Evolutionary conservation across 2,797 vertebrate genomes (phyloP).

Genomic region (Periophthalmus magnuspinnatus): DNA sequence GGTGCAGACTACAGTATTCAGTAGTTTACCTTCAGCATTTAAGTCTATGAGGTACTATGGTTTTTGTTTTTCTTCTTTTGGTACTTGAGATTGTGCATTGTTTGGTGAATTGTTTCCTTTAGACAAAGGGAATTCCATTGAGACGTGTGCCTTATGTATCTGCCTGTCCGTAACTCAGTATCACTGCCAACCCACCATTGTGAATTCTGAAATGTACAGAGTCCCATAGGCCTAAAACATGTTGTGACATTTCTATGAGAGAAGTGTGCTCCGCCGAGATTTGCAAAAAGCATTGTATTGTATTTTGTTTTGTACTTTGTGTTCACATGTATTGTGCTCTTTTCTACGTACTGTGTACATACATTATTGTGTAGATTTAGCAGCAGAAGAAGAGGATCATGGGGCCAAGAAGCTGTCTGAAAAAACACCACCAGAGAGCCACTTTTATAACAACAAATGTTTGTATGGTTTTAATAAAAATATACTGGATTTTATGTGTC

Average conservation of each 20-base stretch:
- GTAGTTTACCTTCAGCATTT: conserved; percentile 63
- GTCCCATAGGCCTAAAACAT: conserved; percentile 70
- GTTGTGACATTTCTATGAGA: conserved; percentile 69
- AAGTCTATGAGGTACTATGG: conserved; percentile 69
- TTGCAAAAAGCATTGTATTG: conserved; percentile 82
- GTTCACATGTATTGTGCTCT: conserved; percentile 79
- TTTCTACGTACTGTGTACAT: conserved; percentile 87
- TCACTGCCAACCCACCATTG: conserved; percentile 84
- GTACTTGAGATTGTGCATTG: conserved; percentile 70
- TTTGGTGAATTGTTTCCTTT: conserved; percentile 64
- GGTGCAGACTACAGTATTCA: conserved; percentile 63
- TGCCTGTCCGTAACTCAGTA: conserved; percentile 83
- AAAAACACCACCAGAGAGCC: conserved; percentile 85
- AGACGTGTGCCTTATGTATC: conserved; percentile 92
- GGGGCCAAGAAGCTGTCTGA: conserved; percentile 76
- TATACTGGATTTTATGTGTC: conserved; percentile 79
- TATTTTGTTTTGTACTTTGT: conserved; percentile 69
- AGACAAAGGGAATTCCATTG: conserved; percentile 70
- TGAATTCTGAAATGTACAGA: conserved; percentile 74
- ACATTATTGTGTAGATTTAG: conserved; percentile 90
- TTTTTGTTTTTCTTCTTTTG: conserved; percentile 58
- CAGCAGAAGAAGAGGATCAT: conserved; percentile 70
- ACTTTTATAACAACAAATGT: conserved; percentile 95
- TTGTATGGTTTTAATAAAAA: conserved; percentile 99
- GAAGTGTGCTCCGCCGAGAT: conserved; percentile 68